phyloP scores from a whole-genome alignment of 2,113 vertebrate species.

The Harpagus bidentatus region DNA sequence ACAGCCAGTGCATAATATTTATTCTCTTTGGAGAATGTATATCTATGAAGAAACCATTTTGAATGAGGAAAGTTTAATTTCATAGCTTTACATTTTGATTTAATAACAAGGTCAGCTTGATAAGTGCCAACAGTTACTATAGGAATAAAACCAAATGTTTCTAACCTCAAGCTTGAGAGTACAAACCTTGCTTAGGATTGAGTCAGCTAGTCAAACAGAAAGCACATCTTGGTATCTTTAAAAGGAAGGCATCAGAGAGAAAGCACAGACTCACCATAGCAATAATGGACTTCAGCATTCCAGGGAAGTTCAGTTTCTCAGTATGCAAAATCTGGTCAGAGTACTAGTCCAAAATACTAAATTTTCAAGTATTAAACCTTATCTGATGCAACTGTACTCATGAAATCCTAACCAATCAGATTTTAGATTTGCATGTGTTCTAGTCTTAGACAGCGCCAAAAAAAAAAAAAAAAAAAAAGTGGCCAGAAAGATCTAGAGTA shows the following conservation, averaged over 20 bases:
- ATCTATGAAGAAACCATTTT: not conserved
- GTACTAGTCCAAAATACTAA: not conserved
- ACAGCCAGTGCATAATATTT: not conserved
- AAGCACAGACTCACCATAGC: not conserved
- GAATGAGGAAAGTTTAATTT: not conserved
- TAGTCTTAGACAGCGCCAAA: not conserved
- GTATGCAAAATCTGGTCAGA: not conserved
- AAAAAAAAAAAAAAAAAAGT: too few relatives aligned
- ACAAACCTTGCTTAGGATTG: not conserved
- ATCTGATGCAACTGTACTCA: not conserved
- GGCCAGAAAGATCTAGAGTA: not conserved
- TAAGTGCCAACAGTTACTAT: not conserved
- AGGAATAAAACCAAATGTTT: not conserved
- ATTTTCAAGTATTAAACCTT: not conserved
- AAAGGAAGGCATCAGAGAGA: not conserved
- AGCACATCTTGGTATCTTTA: not conserved
- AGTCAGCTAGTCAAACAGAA: not conserved
- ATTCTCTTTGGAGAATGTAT: not conserved
- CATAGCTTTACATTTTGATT: not conserved
- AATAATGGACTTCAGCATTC: not conserved
- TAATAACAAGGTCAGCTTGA: not conserved
- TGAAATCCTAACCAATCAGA: not conserved
- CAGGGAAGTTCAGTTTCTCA: not conserved
- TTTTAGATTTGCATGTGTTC: not conserved
- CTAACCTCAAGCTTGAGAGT: not conserved